Conservation (phyloP, 1,140 invertebrate species). For the Halictus rubicundus region DNA sequence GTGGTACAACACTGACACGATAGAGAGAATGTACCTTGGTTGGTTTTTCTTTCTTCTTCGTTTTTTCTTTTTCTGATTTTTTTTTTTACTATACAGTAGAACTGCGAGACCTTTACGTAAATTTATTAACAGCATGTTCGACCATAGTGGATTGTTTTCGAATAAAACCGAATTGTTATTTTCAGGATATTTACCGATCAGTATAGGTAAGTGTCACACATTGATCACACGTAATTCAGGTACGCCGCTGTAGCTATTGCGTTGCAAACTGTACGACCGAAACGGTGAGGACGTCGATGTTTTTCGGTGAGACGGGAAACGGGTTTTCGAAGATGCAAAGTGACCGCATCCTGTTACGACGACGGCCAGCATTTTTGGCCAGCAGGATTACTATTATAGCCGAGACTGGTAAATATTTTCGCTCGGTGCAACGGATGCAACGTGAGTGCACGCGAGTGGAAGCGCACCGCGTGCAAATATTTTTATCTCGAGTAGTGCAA, state of each 20-base stretch:
- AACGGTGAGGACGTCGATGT: no score
- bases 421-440: constrained; percentile 33
- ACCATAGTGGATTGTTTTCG: constrained; percentile 68
- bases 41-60: not conserved
- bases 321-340: no score
- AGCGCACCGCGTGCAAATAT: constrained; percentile 53
- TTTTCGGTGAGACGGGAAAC: no score
- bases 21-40: not conserved
- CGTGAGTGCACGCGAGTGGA: constrained; percentile 32
- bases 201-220: constrained; percentile 78
- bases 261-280: constrained; percentile 55
- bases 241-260: constrained; percentile 53
- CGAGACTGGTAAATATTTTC: constrained; percentile 26
- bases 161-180: constrained; percentile 77
- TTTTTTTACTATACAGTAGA: not conserved
- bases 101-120: constrained; percentile 49
- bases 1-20: not conserved
- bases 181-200: constrained; percentile 80
- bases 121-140: constrained; percentile 71
- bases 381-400: not conserved
- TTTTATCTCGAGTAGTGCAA: constrained; percentile 57
- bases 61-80: not conserved
- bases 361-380: not conserved
- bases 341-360: no score
- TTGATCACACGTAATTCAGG: constrained; percentile 69